Conservation (phyloP, 1,140 invertebrate species). For the Drosophila cardini region DNA sequence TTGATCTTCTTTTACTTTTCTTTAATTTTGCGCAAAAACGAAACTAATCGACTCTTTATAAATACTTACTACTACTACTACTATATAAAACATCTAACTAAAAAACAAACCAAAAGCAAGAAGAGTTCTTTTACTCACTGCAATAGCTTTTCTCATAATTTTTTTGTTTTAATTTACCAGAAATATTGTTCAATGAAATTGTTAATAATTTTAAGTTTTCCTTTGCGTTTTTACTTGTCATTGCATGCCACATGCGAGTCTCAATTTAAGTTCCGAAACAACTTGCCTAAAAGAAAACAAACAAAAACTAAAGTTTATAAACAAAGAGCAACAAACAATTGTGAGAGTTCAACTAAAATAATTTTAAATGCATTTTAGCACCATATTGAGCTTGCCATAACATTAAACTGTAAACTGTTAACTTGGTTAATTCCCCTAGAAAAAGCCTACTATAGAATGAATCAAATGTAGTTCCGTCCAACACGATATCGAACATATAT, state of each 20-base stretch:
- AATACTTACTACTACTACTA: slow-evolving; percentile 23
- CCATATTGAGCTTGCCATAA: slow-evolving; percentile 81
- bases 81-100: slow-evolving; percentile 50
- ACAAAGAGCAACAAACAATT: slow-evolving; percentile 40
- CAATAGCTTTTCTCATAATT: slow-evolving; percentile 55
- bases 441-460: slow-evolving; percentile 21
- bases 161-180: slow-evolving; percentile 10
- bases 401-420: slow-evolving; percentile 21
- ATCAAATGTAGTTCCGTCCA: slow-evolving; percentile 52
- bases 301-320: neutral
- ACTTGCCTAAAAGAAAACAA: slow-evolving; percentile 59
- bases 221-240: slow-evolving; percentile 46
- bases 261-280: slow-evolving; percentile 63
- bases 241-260: slow-evolving; percentile 62
- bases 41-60: slow-evolving; percentile 65
- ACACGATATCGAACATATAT: slow-evolving; percentile 3
- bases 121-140: slow-evolving; percentile 80
- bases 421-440: slow-evolving; percentile 1
- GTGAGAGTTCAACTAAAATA: slow-evolving; percentile 58
- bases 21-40: slow-evolving; percentile 76
- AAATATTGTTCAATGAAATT: slow-evolving; percentile 49
- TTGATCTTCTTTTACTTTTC: slow-evolving; percentile 61
- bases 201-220: slow-evolving; percentile 66
- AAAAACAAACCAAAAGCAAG: slow-evolving; percentile 57
- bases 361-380: slow-evolving; percentile 37